Percentiles rank a stretch among this genome's conserved stretches.
Conservation (phyloP, 1,140 invertebrate genomes). For the Hormaphis cornu region DNA sequence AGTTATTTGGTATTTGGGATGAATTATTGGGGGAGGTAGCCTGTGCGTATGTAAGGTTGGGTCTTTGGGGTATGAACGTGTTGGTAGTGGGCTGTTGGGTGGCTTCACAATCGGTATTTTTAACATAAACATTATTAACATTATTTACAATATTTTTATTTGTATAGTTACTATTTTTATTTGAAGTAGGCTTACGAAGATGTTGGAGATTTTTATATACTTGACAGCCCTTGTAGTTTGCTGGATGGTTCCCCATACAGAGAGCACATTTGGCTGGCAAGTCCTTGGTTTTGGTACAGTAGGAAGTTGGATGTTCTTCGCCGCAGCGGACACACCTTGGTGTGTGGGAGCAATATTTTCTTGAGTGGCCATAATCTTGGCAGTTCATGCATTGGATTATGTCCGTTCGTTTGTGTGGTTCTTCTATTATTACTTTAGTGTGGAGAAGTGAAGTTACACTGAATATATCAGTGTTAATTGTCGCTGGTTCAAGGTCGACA, state of each 20-base stretch:
- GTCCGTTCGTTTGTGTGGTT: conserved; percentile 37
- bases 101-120: background rate
- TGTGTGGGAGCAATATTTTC: conserved; percentile 29
- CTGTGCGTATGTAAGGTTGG: background rate
- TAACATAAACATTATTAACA: background rate
- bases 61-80: background rate
- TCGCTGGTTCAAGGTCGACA: conserved; percentile 39
- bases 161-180: background rate
- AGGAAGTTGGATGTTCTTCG: conserved; percentile 38
- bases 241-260: conserved; percentile 41
- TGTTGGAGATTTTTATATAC: conserved; percentile 1
- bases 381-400: conserved; percentile 41
- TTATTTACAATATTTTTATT: background rate
- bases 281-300: conserved; percentile 40
- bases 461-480: conserved; percentile 42
- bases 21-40: background rate
- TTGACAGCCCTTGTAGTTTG: conserved; percentile 41
- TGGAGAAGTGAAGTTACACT: conserved; percentile 36
- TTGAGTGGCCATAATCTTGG: conserved; percentile 42
- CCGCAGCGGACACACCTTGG: conserved; percentile 42
- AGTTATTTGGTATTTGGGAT: background rate
- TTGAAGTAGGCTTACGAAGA: background rate
- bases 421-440: conserved; percentile 38
- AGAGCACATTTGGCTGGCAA: conserved; percentile 39
- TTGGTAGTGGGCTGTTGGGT: background rate